Evolutionary conservation across 2,113 vertebrate genomes (phyloP), one percentile per base, ranked within the genome.

Genomic region (Arizona elegans): DNA sequence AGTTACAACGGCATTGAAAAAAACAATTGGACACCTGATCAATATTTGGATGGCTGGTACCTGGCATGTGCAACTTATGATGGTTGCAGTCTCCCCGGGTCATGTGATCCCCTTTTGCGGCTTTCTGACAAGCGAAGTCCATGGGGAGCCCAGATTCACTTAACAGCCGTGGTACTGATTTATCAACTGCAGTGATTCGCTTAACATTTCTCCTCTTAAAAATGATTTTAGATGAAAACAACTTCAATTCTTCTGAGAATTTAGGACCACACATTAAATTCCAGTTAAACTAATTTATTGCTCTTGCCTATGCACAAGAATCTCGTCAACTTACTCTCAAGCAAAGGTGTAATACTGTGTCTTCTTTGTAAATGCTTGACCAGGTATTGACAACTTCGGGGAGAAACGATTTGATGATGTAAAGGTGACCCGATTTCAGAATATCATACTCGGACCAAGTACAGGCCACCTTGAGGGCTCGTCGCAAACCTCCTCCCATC

Each of bases 381-480:
- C 99, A 99, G 59, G 99, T 99, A 94, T 99, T 98, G 91, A 99
- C 97, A 96, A 99, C 99, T 95, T 99, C 99, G 23, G 99, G 99
- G 93, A 99, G 98, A 94, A 99, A 99, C 94, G 99, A 99, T 93
- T 99, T 99, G 97, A 99, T 99, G 95, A 99, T 99, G 88, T 99
- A 99, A 92, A 99, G 98, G 92, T 99, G 99, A 19, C 98, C 99
- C 9, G 99, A 98, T 94, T 99, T 99, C 70, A 99, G 98, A 95
- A 99, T 98, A 95, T 99, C 99, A 0, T 99, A 99, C 91, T 99
- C 99, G 1, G 99, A 99, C 99, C 99, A 99, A 0, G 99, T 99
- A 96, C 99, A 99, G 1, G 98, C 98, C 75, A 99, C 99, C 97
- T 99, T 99, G 75, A 99, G 98, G 56, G 99, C 99, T 93, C 99